These are phyloP conservation scores for Synergus japonicus DNA, from an alignment of 2,888 invertebrate genomes.

Conservation along the genomic window DNA sequence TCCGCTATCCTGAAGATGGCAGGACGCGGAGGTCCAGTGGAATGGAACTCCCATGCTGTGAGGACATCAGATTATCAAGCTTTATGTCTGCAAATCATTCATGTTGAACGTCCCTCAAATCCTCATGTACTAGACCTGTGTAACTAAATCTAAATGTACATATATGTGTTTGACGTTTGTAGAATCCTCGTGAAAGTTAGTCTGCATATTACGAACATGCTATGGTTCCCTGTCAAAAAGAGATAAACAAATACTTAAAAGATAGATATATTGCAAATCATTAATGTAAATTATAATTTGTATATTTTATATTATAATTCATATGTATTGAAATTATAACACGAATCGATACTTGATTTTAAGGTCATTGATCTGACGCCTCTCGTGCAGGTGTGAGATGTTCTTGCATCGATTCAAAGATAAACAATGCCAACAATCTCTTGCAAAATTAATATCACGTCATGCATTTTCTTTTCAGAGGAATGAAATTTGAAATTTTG, in stretches of 20 bases:
- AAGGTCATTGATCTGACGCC: conserved; percentile 47
- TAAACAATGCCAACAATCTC: conserved; percentile 39
- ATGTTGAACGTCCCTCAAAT: not conserved
- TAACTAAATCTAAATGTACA: conserved; percentile 6
- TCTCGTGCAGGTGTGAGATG: conserved; percentile 21
- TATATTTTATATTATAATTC: no score
- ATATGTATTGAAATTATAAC: not conserved
- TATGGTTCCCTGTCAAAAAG: no score
- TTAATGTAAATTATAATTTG: no score
- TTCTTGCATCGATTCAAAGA: conserved; percentile 20
- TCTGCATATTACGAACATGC: not conserved
- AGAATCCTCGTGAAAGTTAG: not conserved
- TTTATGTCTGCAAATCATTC: conserved; percentile 3
- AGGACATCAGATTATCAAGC: conserved; percentile 45
- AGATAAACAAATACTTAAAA: no score
- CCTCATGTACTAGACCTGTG: not conserved
- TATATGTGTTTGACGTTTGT: not conserved
- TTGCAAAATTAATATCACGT: conserved; percentile 44
- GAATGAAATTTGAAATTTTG: not conserved
- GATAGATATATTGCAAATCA: no score
- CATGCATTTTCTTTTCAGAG: conserved; percentile 10
- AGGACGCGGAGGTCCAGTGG: conserved; percentile 86
- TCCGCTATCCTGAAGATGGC: conserved; percentile 81
- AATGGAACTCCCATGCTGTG: conserved; percentile 78
- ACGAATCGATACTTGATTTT: not conserved